Evolutionary conservation across 2,797 vertebrate genomes (phyloP).

Genomic region (Synanceia verrucosa): DNA sequence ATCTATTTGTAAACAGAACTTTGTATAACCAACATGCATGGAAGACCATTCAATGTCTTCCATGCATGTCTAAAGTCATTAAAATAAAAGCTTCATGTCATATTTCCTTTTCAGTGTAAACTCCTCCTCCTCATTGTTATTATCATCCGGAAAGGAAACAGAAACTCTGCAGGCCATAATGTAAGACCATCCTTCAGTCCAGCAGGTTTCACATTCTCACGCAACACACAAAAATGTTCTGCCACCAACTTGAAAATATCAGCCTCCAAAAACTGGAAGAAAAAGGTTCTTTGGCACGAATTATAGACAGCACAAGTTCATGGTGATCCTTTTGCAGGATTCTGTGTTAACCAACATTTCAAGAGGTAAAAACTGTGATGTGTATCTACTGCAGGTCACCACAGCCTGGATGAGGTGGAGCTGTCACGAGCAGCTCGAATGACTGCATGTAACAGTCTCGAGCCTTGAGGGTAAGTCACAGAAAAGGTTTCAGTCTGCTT

Average conservation of each 20-base stretch:
- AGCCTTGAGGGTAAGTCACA: background rate
- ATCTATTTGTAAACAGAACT: too few relatives aligned
- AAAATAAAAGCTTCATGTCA: background rate
- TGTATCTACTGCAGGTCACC: background rate
- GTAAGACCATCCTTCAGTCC: constrained; percentile 28
- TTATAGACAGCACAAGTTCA: background rate
- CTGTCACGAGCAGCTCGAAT: background rate
- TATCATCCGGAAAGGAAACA: constrained; percentile 11
- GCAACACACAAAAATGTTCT: background rate
- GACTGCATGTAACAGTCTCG: background rate
- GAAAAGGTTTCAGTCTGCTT: background rate
- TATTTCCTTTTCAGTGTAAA: background rate
- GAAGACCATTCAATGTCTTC: too few relatives aligned
- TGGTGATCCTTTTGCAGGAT: background rate
- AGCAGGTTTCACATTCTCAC: constrained; percentile 42
- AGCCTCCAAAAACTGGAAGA: background rate
- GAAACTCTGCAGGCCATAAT: constrained; percentile 26
- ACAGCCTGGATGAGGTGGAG: background rate
- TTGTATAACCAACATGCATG: background rate
- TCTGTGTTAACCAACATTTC: background rate
- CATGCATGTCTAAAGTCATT: constrained; percentile 2
- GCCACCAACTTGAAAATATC: background rate
- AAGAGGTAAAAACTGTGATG: background rate
- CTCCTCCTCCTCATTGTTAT: background rate
- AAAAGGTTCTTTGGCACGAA: background rate